Evolutionary conservation across 1,140 invertebrate genomes (phyloP).

Genomic region (Drosophila pectinifera): DNA sequence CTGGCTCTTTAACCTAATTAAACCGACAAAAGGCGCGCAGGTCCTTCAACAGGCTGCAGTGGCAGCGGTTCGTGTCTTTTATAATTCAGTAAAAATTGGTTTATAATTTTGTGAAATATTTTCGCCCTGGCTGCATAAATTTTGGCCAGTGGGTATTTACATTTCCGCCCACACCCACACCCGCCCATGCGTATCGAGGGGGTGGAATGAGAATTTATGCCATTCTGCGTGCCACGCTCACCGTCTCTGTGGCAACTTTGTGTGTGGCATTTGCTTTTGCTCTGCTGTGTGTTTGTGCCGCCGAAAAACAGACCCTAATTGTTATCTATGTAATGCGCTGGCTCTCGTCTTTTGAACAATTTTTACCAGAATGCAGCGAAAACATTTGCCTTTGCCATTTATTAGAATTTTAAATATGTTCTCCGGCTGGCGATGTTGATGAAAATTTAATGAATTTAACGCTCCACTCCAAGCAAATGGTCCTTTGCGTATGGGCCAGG

Average conservation of each 20-base stretch:
- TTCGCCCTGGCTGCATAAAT: conserved; percentile 56
- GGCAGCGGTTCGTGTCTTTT: conserved; percentile 30
- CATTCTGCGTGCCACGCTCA: conserved; percentile 22
- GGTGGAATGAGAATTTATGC: conserved; percentile 64
- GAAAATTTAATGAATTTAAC: conserved; percentile 82
- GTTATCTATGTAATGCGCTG: conserved; percentile 69
- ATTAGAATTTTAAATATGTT: conserved; percentile 78
- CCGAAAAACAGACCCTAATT: conserved; percentile 55
- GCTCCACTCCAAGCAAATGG: conserved; percentile 34
- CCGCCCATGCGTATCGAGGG: conserved; percentile 22
- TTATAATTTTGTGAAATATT: conserved; percentile 74
- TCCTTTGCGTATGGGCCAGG: conserved; percentile 15
- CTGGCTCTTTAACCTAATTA: conserved; percentile 79
- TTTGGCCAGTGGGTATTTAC: conserved; percentile 55
- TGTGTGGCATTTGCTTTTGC: conserved; percentile 44
- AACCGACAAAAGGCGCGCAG: conserved; percentile 50
- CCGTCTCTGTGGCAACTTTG: conserved; percentile 40
- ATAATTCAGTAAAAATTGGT: conserved; percentile 74
- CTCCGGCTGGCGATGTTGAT: conserved; percentile 57
- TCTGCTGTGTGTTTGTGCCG: conserved; percentile 23
- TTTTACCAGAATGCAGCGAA: conserved; percentile 56
- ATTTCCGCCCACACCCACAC: conserved; percentile 29
- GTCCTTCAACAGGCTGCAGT: conserved; percentile 28
- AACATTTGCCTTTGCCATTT: conserved; percentile 64
- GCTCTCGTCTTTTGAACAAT: conserved; percentile 58